Evolutionary conservation across 2,888 invertebrate genomes (phyloP).

Genomic region (Chymomyza procnemis): DNA sequence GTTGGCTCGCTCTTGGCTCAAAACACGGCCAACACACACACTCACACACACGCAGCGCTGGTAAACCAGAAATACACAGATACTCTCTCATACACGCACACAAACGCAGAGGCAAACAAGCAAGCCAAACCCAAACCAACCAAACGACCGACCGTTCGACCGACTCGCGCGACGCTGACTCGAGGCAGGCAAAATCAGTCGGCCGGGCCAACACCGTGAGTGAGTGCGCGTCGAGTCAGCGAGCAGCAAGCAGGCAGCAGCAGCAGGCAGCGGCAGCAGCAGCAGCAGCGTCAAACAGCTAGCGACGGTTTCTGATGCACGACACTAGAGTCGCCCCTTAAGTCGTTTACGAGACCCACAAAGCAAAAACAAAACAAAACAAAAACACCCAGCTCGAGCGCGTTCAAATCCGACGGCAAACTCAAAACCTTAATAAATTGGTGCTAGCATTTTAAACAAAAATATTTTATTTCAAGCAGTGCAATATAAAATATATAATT

Average conservation of each 20-base stretch:
- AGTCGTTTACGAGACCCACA: constrained; percentile 24
- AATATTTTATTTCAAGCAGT: background rate
- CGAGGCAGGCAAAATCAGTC: constrained; percentile 23
- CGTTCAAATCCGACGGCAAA: constrained; percentile 34
- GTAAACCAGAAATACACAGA: constrained; percentile 33
- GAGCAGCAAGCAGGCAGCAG: constrained; percentile 32
- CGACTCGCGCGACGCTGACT: constrained; percentile 41
- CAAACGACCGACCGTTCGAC: constrained; percentile 10
- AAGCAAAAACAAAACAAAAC: constrained; percentile 1
- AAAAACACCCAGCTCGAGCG: constrained; percentile 23
- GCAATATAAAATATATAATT: background rate
- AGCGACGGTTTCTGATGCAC: constrained; percentile 44
- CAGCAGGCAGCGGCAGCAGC: background rate
- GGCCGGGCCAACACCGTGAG: constrained; percentile 42
- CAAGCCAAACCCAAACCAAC: constrained; percentile 10
- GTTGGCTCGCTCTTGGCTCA: constrained; percentile 3
- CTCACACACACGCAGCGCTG: constrained; percentile 12
- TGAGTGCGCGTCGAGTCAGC: constrained; percentile 67
- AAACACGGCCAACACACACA: constrained; percentile 8
- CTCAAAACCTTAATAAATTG: background rate
- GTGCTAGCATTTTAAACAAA: background rate
- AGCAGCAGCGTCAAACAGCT: background rate
- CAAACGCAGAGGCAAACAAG: constrained; percentile 26
- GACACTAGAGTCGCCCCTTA: constrained; percentile 7
- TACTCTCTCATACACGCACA: background rate